Percentiles rank a stretch among this genome's conserved stretches.
Evolutionary conservation across 2,888 invertebrate species (phyloP).

Genomic region (Formica aserva): DNA sequence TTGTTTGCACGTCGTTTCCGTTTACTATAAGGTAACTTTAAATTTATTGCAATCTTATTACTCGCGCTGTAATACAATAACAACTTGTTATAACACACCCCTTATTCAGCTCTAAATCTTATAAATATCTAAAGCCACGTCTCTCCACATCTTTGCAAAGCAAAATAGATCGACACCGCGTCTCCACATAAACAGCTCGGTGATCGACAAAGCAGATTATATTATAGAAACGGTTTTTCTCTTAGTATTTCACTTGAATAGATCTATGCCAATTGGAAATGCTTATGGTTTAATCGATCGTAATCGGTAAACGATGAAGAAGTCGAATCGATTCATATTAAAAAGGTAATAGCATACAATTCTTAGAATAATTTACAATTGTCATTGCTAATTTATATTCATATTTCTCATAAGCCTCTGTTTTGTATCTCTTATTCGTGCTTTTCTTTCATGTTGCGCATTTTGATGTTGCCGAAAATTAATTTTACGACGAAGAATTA

Average conservation of each 20-base stretch:
- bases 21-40: background rate
- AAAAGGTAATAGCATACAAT: background rate
- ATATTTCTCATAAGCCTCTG: background rate
- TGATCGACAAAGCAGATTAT: background rate
- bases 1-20: background rate
- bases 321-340: background rate
- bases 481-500: constrained; percentile 16
- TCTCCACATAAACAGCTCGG: background rate
- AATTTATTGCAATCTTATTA: background rate
- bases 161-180: background rate
- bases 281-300: background rate
- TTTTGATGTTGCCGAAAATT: background rate
- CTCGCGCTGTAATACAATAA: background rate
- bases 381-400: background rate
- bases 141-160: background rate
- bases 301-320: background rate
- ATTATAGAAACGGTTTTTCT: background rate
- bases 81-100: background rate
- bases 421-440: background rate
- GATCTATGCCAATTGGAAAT: background rate
- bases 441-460: background rate
- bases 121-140: background rate
- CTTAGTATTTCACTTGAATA: background rate
- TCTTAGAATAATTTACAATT: background rate
- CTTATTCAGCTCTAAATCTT: background rate